Percentiles rank a stretch among this genome's conserved stretches.
phyloP scores from a whole-genome alignment of 2,888 invertebrate species.

The Anthophora plumipes region DNA sequence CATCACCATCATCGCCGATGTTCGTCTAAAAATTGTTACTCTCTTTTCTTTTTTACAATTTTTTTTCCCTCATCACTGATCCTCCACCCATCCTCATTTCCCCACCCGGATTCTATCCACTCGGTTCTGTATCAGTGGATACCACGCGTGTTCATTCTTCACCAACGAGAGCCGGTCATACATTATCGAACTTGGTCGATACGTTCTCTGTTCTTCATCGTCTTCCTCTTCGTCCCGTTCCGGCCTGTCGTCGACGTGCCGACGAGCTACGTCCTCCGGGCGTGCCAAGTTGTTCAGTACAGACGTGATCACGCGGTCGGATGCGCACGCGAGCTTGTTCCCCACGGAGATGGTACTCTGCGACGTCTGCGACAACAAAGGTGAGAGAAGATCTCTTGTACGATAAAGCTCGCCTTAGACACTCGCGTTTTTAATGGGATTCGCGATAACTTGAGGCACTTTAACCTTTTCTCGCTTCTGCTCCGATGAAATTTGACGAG shows the following conservation, averaged over 20 bases:
- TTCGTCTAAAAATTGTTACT: background rate
- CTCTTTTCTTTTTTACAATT: too few species aligned
- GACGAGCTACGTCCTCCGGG: conserved; percentile 44
- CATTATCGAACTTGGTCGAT: conserved; percentile 55
- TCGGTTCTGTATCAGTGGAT: background rate
- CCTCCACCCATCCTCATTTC: background rate
- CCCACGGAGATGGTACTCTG: conserved; percentile 79
- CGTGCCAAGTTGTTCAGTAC: conserved; percentile 64
- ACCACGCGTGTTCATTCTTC: conserved; percentile 1
- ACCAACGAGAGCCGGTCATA: conserved; percentile 7
- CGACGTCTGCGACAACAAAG: conserved; percentile 81
- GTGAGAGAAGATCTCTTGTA: conserved; percentile 53
- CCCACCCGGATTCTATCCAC: background rate
- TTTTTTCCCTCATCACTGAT: background rate
- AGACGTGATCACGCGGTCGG: conserved; percentile 66
- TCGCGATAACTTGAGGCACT: background rate
- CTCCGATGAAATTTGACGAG: conserved; percentile 7
- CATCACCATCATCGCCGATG: too few species aligned
- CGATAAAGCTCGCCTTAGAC: background rate
- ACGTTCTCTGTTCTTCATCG: conserved; percentile 29
- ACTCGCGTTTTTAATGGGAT: too few species aligned
- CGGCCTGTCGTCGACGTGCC: conserved; percentile 36
- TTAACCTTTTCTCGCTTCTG: conserved; percentile 1
- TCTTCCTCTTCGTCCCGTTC: conserved; percentile 38
- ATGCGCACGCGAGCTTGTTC: conserved; percentile 53